phyloP scores from a whole-genome alignment of 1,140 invertebrate genomes.

The Orius laevigatus region DNA sequence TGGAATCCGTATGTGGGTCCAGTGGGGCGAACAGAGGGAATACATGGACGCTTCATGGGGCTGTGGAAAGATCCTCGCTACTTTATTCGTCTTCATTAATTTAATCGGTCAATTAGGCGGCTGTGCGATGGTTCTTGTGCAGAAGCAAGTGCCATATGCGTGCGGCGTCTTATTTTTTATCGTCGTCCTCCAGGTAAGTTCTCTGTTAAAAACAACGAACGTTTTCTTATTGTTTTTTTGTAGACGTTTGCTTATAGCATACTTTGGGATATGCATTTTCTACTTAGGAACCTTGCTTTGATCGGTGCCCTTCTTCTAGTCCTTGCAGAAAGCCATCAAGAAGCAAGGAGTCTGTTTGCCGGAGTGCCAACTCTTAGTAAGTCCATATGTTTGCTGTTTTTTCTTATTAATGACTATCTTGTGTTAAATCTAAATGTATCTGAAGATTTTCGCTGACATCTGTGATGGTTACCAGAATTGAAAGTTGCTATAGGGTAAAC shows the following conservation, averaged over 20 bases:
- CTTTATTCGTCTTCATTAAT: slow-evolving; percentile 86
- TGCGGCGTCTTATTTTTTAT: slow-evolving; percentile 92
- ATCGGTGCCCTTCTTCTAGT: slow-evolving; percentile 90
- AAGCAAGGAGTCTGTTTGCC: slow-evolving; percentile 86
- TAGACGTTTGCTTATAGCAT: slow-evolving; percentile 96
- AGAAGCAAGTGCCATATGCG: slow-evolving; percentile 85
- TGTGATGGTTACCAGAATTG: too few species aligned
- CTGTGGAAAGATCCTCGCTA: slow-evolving; percentile 86
- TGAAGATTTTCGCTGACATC: too few species aligned
- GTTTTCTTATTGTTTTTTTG: slow-evolving; percentile 27
- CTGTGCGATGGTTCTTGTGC: slow-evolving; percentile 85
- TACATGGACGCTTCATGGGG: slow-evolving; percentile 97
- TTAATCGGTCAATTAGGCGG: slow-evolving; percentile 88
- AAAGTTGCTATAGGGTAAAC: too few species aligned
- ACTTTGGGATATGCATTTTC: slow-evolving; percentile 94
- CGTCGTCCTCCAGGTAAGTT: slow-evolving; percentile 74
- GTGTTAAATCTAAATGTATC: too few species aligned
- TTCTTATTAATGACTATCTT: background rate
- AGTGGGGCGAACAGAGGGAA: slow-evolving; percentile 95
- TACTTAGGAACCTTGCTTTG: slow-evolving; percentile 86
- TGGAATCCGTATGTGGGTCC: slow-evolving; percentile 97
- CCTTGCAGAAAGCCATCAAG: slow-evolving; percentile 82
- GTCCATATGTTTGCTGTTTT: too few species aligned
- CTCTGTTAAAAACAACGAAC: background rate
- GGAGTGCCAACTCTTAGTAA: slow-evolving; percentile 85